phyloP scores from a whole-genome alignment of 35 echinoderm and acorn worm genomes.

The Antedon bifida region DNA sequence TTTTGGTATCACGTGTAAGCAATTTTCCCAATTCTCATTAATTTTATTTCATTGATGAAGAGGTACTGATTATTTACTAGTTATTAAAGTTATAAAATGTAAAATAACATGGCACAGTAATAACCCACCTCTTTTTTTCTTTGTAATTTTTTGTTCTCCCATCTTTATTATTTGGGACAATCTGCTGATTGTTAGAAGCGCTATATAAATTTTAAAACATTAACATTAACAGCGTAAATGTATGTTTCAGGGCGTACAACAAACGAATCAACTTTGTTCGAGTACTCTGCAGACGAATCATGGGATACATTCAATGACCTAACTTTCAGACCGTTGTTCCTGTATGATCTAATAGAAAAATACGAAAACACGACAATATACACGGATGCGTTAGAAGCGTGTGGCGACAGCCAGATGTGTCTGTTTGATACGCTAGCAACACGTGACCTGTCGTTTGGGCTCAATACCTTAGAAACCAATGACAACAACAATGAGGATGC shows the following conservation, averaged over 20 bases:
- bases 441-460: constrained; percentile 1
- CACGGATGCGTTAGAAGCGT: neutral
- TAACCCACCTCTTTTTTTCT: too few species aligned
- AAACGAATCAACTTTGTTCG: neutral
- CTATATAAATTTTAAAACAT: too few species aligned
- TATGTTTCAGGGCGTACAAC: neutral
- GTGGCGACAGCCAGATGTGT: constrained; percentile 10
- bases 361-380: neutral
- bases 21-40: too few species aligned
- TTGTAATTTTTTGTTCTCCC: too few species aligned
- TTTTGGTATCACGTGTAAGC: neutral
- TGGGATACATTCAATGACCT: neutral
- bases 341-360: neutral
- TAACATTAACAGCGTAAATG: too few species aligned
- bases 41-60: too few species aligned
- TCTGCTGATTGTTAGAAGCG: too few species aligned
- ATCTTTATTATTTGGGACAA: too few species aligned
- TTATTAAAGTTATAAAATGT: too few species aligned
- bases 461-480: neutral
- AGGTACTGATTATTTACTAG: too few species aligned
- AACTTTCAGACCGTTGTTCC: neutral
- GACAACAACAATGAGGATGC: constrained; percentile 13
- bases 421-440: constrained; percentile 31
- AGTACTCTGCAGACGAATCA: neutral
- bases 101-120: too few species aligned